Conservation (phyloP, 2,797 vertebrate genomes). For the Novumbra hubbsi region DNA sequence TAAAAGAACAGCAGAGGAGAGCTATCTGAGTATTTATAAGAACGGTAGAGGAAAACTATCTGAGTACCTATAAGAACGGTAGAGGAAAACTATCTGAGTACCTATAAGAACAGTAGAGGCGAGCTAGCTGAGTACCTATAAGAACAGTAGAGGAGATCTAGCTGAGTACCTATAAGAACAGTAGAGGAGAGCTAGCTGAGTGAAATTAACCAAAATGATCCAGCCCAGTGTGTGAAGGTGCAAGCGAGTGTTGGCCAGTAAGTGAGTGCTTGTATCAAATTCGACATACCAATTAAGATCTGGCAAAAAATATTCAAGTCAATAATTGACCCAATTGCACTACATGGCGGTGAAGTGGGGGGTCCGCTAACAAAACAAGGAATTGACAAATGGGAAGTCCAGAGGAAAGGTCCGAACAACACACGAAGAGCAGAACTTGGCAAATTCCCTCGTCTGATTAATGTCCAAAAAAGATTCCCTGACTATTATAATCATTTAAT, state of each 20-base stretch:
- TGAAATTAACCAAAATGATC: conserved; percentile 37
- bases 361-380: too few species aligned
- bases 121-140: too few species aligned
- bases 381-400: background rate
- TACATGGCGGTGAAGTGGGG: too few species aligned
- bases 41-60: too few species aligned
- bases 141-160: background rate
- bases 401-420: background rate
- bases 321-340: too few species aligned
- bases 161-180: conserved; percentile 20
- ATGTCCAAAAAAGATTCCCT: too few species aligned
- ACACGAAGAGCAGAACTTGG: conserved; percentile 2
- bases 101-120: too few species aligned
- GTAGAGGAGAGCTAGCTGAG: conserved; percentile 14
- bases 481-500: background rate
- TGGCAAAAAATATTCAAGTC: conserved; percentile 10
- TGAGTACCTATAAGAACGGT: too few species aligned
- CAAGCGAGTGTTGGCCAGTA: background rate
- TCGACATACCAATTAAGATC: background rate
- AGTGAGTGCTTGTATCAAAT: background rate
- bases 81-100: too few species aligned
- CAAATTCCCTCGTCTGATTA: background rate
- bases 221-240: background rate
- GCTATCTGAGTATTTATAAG: too few species aligned
- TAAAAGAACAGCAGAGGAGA: too few species aligned